Conservation (phyloP, 2,888 invertebrate genomes). For the Gasteruption jaculator region DNA sequence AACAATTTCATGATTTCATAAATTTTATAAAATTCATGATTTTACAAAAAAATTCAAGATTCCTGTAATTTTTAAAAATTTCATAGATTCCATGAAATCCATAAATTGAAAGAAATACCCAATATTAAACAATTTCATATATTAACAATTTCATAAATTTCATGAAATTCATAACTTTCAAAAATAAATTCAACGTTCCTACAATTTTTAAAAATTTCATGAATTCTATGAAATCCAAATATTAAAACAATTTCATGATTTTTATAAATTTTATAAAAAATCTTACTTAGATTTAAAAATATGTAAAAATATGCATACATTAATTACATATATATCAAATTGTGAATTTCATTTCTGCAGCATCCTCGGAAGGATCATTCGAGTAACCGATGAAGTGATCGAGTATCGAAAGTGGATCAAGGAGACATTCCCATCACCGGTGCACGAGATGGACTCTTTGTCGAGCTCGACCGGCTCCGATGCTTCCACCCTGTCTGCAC, state of each 20-base stretch:
- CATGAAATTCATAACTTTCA: not conserved
- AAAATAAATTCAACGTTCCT: not conserved
- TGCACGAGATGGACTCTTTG: constrained; percentile 44
- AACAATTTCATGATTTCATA: not conserved
- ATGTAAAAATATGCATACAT: not conserved
- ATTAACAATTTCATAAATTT: not conserved
- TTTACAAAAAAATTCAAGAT: not conserved
- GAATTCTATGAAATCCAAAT: not conserved
- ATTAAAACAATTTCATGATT: no score
- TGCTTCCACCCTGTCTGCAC: constrained; percentile 48
- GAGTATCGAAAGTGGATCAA: constrained; percentile 67
- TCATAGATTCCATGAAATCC: constrained; percentile 2
- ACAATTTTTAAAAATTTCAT: constrained; percentile 8
- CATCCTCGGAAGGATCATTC: constrained; percentile 86
- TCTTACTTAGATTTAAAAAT: no score
- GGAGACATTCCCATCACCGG: constrained; percentile 50
- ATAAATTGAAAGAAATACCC: no score
- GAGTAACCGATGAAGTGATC: constrained; percentile 90
- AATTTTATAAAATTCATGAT: not conserved
- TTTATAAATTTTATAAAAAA: not conserved
- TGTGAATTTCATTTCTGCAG: constrained; percentile 45
- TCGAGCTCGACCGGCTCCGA: constrained; percentile 50
- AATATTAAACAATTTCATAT: not conserved
- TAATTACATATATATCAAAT: not conserved
- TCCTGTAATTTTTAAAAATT: constrained; percentile 4